A percentile compares a stretch with the other conserved stretches of the same genome.
phyloP scores from a whole-genome alignment of 2,888 invertebrate genomes.

The Thumatha senex region DNA sequence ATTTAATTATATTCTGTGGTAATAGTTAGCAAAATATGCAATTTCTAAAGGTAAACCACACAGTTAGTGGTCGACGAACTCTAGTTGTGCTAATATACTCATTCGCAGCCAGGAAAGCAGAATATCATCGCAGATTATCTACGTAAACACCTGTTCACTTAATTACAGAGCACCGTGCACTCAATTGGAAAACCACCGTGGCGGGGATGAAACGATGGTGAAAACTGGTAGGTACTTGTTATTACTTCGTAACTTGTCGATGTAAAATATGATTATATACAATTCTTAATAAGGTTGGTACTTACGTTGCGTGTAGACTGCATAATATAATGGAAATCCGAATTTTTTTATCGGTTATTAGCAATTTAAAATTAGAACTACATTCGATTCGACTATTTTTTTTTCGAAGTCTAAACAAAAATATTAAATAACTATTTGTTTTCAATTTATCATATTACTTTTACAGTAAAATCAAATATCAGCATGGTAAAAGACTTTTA shows the following conservation, averaged over 20 bases:
- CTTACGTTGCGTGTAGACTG: background rate
- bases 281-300: background rate
- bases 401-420: too few relatives aligned
- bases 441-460: too few relatives aligned
- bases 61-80: too few relatives aligned
- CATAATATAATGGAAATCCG: background rate
- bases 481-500: too few relatives aligned
- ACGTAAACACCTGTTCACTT: conserved; percentile 32
- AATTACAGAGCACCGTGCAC: conserved; percentile 51
- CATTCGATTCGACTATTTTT: too few relatives aligned
- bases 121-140: conserved; percentile 24
- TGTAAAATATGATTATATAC: background rate
- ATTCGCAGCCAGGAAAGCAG: conserved; percentile 40
- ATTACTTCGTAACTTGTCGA: background rate
- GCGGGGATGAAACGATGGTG: conserved; percentile 53
- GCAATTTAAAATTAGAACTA: too few relatives aligned
- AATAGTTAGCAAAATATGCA: too few relatives aligned
- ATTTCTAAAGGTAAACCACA: too few relatives aligned
- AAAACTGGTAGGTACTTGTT: conserved; percentile 44
- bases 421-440: too few relatives aligned
- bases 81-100: background rate
- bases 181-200: conserved; percentile 59
- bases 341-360: too few relatives aligned
- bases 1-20: too few relatives aligned
- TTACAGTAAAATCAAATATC: too few relatives aligned